These are phyloP conservation scores for Ochotona princeps DNA, from an alignment of 2,113 vertebrate species.

Conservation along the genomic window DNA sequence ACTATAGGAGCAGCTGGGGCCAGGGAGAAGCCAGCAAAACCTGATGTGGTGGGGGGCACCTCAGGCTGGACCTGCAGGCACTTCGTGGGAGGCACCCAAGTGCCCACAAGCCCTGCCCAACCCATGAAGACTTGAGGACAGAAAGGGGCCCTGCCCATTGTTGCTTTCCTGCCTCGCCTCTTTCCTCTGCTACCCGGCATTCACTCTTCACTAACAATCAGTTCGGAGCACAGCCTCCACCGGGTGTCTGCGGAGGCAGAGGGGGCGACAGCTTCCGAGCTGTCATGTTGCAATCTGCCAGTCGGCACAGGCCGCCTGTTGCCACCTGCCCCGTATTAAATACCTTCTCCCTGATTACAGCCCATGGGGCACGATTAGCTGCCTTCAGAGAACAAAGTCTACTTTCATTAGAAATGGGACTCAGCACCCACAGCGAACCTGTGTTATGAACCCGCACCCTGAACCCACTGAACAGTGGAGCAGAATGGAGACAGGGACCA, in stretches of 20 bases:
- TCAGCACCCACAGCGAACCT: constrained; percentile 84
- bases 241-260: constrained; percentile 74
- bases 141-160: not conserved
- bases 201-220: constrained; percentile 78
- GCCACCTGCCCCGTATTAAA: constrained; percentile 89
- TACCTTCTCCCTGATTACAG: constrained; percentile 90
- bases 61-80: not conserved
- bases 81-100: not conserved
- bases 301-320: constrained; percentile 86
- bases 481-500: constrained; percentile 69
- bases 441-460: constrained; percentile 77
- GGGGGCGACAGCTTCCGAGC: constrained; percentile 85
- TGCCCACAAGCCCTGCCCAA: not conserved
- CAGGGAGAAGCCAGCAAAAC: not conserved
- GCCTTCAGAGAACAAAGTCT: constrained; percentile 90
- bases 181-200: constrained; percentile 70
- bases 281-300: constrained; percentile 89
- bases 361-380: constrained; percentile 90
- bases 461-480: constrained; percentile 86
- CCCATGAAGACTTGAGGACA: not conserved
- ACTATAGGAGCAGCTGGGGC: not conserved
- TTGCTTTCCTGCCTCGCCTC: not conserved
- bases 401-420: constrained; percentile 89
- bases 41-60: not conserved
- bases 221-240: constrained; percentile 78